Conservation (phyloP, 2,888 invertebrate genomes). For the Phortica okadai region DNA sequence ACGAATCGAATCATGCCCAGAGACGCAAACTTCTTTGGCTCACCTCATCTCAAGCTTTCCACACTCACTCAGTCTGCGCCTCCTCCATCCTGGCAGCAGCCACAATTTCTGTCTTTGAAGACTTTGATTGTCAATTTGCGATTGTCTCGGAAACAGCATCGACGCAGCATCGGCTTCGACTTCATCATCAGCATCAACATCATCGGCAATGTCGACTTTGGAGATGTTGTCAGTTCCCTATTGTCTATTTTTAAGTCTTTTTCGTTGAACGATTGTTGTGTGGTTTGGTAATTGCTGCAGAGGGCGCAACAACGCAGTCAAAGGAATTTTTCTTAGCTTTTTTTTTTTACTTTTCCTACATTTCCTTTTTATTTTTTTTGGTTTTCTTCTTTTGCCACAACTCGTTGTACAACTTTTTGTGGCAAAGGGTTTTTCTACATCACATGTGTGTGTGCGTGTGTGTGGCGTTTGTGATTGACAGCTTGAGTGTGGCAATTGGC, state of each 20-base stretch:
- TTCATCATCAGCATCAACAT: conserved; percentile 32
- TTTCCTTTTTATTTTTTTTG: neutral
- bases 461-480: conserved; percentile 58
- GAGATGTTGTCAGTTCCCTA: conserved; percentile 59
- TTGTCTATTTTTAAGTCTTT: conserved; percentile 68
- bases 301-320: conserved; percentile 49
- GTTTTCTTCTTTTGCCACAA: neutral
- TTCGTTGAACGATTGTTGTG: conserved; percentile 67
- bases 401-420: neutral
- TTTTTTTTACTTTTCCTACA: neutral
- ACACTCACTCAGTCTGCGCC: neutral
- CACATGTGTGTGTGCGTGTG: neutral
- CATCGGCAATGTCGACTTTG: conserved; percentile 32
- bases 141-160: conserved; percentile 61
- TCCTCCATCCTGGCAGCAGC: conserved; percentile 54
- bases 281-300: conserved; percentile 66
- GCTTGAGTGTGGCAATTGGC: conserved; percentile 62
- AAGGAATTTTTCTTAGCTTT: neutral
- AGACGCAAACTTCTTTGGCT: neutral
- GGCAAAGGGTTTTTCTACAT: conserved; percentile 48
- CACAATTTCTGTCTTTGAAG: conserved; percentile 64
- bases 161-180: conserved; percentile 32
- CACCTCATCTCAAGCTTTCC: neutral
- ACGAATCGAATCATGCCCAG: conserved; percentile 2
- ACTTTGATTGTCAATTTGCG: conserved; percentile 70